phyloP scores from a whole-genome alignment of 2,113 vertebrate species.

The Cyphomyrus discorhynchus region DNA sequence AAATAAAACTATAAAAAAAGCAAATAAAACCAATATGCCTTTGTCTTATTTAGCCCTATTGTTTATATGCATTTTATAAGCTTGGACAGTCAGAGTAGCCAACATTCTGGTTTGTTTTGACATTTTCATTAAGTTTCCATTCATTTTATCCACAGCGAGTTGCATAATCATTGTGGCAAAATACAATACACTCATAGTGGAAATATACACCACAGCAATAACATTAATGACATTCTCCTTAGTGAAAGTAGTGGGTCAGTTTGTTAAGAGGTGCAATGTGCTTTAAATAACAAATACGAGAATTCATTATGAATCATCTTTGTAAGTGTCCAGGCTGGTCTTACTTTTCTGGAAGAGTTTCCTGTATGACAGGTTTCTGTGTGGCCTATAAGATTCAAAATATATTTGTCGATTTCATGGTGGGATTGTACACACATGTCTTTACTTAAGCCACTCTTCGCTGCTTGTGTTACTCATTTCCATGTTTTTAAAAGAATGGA shows the following conservation, averaged over 20 bases:
- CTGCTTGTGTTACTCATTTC: slow-evolving; percentile 17
- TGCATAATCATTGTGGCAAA: background rate
- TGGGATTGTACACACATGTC: slow-evolving; percentile 13
- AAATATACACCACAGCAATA: background rate
- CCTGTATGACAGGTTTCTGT: background rate
- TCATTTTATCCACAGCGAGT: background rate
- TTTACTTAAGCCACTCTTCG: slow-evolving; percentile 6
- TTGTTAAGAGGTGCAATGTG: background rate
- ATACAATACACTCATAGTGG: background rate
- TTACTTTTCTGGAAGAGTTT: background rate
- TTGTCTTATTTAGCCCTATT: background rate
- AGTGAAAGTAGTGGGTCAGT: background rate
- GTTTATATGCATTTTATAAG: background rate
- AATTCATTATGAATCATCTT: background rate
- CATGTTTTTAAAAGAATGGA: background rate
- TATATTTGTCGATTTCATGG: slow-evolving; percentile 12
- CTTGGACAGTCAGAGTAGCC: background rate
- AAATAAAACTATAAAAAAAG: background rate
- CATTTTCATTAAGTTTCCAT: background rate
- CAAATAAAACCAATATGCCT: background rate
- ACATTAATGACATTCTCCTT: background rate
- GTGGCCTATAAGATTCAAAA: background rate
- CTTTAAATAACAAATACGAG: background rate
- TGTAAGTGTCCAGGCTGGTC: background rate
- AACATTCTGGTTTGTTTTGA: background rate